A percentile compares a stretch with the other conserved stretches of the same genome.
Conservation (phyloP, 2,888 invertebrate species). For the Lasioglossum malachurum region DNA sequence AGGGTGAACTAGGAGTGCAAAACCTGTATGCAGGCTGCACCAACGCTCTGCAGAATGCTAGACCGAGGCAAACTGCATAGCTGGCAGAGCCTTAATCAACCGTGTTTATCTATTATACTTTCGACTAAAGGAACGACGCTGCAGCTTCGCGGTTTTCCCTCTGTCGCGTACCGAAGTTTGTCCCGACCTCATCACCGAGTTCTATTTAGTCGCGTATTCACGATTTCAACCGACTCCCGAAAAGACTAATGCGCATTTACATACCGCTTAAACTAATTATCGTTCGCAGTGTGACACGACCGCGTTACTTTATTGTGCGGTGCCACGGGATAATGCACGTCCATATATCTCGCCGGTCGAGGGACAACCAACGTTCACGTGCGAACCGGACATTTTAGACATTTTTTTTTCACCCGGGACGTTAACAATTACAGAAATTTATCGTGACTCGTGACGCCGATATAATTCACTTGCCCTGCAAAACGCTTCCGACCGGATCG, state of each 20-base stretch:
- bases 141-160: constrained; percentile 34
- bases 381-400: neutral
- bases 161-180: constrained; percentile 46
- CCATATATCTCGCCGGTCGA: neutral
- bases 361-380: too few relatives aligned
- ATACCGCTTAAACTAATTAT: constrained; percentile 11
- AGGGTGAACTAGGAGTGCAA: too few relatives aligned
- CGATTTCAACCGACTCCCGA: constrained; percentile 23
- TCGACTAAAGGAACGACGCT: constrained; percentile 22
- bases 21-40: neutral
- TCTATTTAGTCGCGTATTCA: constrained; percentile 45
- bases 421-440: neutral
- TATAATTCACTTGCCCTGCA: neutral
- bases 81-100: constrained; percentile 18
- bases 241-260: constrained; percentile 6
- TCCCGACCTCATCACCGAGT: constrained; percentile 17
- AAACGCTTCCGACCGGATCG: neutral
- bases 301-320: constrained; percentile 9
- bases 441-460: neutral
- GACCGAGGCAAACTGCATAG: neutral
- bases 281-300: constrained; percentile 3
- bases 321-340: neutral
- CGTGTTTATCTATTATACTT: constrained; percentile 17
- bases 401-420: neutral
- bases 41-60: neutral